A percentile compares a stretch with the other conserved stretches of the same genome.
phyloP scores from a whole-genome alignment of 1,140 invertebrate genomes.

The Maniola jurtina region DNA sequence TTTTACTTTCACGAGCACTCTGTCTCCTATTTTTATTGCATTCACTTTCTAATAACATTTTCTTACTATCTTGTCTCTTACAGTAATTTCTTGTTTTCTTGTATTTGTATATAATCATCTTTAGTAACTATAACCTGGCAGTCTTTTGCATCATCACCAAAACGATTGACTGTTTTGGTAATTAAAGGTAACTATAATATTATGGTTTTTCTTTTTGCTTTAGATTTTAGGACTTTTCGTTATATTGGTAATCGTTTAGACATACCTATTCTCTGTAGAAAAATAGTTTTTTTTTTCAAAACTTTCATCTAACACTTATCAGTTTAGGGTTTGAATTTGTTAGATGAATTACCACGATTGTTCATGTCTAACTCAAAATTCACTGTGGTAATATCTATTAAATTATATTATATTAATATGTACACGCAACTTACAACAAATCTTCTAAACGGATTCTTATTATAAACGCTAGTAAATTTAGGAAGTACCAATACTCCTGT shows the following conservation, averaged over 20 bases:
- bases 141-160: conserved; percentile 29
- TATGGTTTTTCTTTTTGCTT: conserved; percentile 13
- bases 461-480: too few relatives aligned
- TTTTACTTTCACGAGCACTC: conserved; percentile 57
- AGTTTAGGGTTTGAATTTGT: too few relatives aligned
- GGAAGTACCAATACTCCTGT: too few relatives aligned
- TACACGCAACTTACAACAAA: too few relatives aligned
- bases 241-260: too few relatives aligned
- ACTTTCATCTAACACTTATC: too few relatives aligned
- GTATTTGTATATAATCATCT: conserved; percentile 41
- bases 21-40: conserved; percentile 61
- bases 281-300: too few relatives aligned
- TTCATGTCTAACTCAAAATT: too few relatives aligned
- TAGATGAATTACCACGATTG: too few relatives aligned
- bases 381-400: too few relatives aligned
- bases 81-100: conserved; percentile 53
- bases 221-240: neutral
- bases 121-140: conserved; percentile 37
- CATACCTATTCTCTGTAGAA: too few relatives aligned
- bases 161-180: conserved; percentile 23
- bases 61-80: conserved; percentile 59
- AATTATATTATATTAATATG: too few relatives aligned
- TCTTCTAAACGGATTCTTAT: neutral
- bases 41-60: conserved; percentile 68
- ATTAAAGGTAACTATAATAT: conserved; percentile 1